Evolutionary conservation across 2,113 vertebrate genomes (phyloP).

Genomic region (Mionectes macconnelli): DNA sequence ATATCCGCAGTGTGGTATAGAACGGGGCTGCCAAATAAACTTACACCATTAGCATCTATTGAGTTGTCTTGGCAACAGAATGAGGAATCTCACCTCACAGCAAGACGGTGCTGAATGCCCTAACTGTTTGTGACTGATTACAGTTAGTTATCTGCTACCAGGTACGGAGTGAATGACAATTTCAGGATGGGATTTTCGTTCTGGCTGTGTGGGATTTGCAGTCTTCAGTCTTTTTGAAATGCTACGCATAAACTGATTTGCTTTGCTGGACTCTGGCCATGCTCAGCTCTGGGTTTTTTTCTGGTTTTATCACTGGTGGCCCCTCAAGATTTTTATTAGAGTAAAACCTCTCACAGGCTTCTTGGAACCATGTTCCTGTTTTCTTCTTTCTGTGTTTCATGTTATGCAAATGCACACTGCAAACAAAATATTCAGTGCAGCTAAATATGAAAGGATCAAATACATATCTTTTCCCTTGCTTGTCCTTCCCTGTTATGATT

Average conservation of each 20-base stretch:
- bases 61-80: constrained; percentile 58
- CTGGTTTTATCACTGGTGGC: neutral
- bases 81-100: neutral
- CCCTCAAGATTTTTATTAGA: neutral
- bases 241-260: neutral
- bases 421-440: neutral
- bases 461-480: neutral
- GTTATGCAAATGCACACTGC: neutral
- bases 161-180: neutral
- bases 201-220: neutral
- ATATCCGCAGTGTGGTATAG: neutral
- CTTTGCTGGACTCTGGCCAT: neutral
- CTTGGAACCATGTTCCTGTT: neutral
- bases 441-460: neutral
- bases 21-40: constrained; percentile 24
- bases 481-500: neutral
- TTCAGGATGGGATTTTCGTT: neutral
- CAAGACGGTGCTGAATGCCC: neutral
- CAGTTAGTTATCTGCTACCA: neutral
- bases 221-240: neutral
- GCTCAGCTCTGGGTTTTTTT: neutral
- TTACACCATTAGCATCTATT: neutral
- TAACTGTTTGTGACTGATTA: constrained; percentile 2
- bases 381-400: neutral
- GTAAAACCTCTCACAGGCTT: neutral